Evolutionary conservation across 2,113 vertebrate genomes (phyloP).

Genomic region (Spea multiplicata): DNA sequence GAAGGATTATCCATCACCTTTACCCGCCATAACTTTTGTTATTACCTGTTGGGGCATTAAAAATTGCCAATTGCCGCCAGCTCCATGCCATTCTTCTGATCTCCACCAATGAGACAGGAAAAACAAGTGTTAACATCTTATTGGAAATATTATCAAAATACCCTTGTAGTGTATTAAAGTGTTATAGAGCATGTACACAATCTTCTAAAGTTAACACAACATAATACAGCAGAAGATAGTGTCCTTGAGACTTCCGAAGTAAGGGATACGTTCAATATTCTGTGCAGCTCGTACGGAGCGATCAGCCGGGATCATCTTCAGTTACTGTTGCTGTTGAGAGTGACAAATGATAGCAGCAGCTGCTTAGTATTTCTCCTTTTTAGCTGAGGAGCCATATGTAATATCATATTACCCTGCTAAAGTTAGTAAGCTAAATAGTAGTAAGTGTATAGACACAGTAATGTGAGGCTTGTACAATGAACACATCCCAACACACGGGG

Average conservation of each 20-base stretch:
- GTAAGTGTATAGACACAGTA: constrained; percentile 37
- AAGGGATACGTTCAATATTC: background rate
- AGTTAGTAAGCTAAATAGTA: constrained; percentile 29
- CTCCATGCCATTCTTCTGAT: no score
- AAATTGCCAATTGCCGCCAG: no score
- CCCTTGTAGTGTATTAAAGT: no score
- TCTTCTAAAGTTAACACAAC: no score
- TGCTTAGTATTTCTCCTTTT: constrained; percentile 45
- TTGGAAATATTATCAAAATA: no score
- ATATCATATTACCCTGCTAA: constrained; percentile 25
- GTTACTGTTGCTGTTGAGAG: constrained; percentile 13
- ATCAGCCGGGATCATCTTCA: background rate
- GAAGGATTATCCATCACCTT: no score
- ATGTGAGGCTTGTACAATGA: constrained; percentile 10
- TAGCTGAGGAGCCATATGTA: background rate
- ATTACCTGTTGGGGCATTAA: no score
- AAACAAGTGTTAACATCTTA: no score
- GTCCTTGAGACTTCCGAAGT: constrained; percentile 33
- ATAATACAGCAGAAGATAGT: background rate
- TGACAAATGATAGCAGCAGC: constrained; percentile 29
- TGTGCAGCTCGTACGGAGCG: constrained; percentile 16
- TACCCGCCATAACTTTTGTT: no score
- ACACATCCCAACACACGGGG: background rate
- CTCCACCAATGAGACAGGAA: no score
- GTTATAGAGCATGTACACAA: no score